These are phyloP conservation scores for Epizoanthus ramosus DNA, from an alignment of 92 coral and sea anemone genomes.

Conservation along the genomic window DNA sequence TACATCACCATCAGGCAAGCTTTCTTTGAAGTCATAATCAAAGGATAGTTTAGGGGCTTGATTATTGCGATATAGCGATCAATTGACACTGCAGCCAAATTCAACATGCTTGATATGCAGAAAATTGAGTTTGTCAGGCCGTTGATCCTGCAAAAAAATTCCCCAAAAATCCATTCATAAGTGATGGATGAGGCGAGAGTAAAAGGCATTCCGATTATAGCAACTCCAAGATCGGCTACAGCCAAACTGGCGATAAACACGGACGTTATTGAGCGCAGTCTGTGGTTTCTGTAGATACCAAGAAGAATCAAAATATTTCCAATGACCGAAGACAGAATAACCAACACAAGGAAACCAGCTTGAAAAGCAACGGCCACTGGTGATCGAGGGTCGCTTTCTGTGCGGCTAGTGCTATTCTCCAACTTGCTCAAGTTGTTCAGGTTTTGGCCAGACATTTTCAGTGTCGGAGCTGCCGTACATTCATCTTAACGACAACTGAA, in stretches of 20 bases:
- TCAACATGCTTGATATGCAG: slow-evolving; percentile 86
- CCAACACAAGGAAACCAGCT: slow-evolving; percentile 64
- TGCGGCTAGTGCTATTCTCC: background rate
- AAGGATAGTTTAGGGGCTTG: slow-evolving; percentile 75
- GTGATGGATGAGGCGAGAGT: slow-evolving; percentile 81
- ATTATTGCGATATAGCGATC: slow-evolving; percentile 85
- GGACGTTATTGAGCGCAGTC: slow-evolving; percentile 70
- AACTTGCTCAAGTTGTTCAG: background rate
- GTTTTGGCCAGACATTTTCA: background rate
- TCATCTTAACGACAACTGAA: background rate
- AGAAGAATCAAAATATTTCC: slow-evolving; percentile 81
- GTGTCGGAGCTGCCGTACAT: too few species aligned
- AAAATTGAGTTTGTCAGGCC: slow-evolving; percentile 81
- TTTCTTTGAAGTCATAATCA: slow-evolving; percentile 65
- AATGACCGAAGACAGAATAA: slow-evolving; percentile 75
- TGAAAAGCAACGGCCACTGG: slow-evolving; percentile 64
- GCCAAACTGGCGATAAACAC: slow-evolving; percentile 84
- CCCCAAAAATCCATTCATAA: slow-evolving; percentile 78
- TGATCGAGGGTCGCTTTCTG: slow-evolving; percentile 59
- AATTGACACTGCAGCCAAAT: slow-evolving; percentile 83
- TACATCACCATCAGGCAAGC: slow-evolving; percentile 61
- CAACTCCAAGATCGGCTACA: slow-evolving; percentile 81
- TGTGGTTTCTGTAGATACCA: slow-evolving; percentile 73
- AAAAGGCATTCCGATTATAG: slow-evolving; percentile 84
- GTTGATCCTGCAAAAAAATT: slow-evolving; percentile 73